A percentile compares a stretch with the other conserved stretches of the same genome.
Conservation (phyloP, 2,888 invertebrate genomes). For the Caenorhabditis becei region DNA sequence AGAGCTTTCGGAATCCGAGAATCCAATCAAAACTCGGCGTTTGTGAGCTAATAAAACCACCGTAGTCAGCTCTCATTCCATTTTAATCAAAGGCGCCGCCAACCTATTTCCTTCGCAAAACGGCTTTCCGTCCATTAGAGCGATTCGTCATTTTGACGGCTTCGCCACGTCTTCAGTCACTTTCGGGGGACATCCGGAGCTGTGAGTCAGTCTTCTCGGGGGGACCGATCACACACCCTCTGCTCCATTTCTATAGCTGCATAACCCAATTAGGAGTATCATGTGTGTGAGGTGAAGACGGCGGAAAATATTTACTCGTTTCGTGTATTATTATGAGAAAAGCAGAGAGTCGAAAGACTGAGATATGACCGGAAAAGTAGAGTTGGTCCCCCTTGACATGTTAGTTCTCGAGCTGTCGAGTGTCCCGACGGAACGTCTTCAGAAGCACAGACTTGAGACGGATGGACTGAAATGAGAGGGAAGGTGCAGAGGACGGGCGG, state of each 20-base stretch:
- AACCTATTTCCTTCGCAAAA: not conserved
- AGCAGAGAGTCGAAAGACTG: not conserved
- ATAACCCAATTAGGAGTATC: slow-evolving; percentile 36
- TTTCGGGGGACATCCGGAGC: not conserved
- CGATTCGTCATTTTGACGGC: not conserved
- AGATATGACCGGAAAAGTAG: slow-evolving; percentile 11
- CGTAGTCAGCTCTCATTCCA: slow-evolving; percentile 17
- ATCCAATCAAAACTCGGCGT: not conserved
- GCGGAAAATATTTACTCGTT: slow-evolving; percentile 25
- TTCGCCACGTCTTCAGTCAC: not conserved
- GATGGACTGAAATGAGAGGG: not conserved
- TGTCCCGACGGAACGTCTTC: not conserved
- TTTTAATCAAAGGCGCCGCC: not conserved
- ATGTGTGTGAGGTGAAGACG: not conserved
- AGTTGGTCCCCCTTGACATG: not conserved
- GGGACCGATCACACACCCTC: not conserved
- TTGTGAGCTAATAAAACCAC: slow-evolving; percentile 31
- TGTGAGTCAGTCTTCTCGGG: slow-evolving; percentile 1
- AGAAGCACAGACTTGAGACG: not conserved
- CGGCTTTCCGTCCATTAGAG: not conserved
- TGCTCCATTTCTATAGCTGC: not conserved
- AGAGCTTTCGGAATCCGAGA: not conserved
- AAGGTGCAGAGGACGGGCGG: not conserved
- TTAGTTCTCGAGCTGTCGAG: not conserved
- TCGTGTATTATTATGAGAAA: slow-evolving; percentile 4